Percentiles rank a stretch among this genome's conserved stretches.
phyloP scores from a whole-genome alignment of 2,888 invertebrate genomes.

The Diogma glabrata region DNA sequence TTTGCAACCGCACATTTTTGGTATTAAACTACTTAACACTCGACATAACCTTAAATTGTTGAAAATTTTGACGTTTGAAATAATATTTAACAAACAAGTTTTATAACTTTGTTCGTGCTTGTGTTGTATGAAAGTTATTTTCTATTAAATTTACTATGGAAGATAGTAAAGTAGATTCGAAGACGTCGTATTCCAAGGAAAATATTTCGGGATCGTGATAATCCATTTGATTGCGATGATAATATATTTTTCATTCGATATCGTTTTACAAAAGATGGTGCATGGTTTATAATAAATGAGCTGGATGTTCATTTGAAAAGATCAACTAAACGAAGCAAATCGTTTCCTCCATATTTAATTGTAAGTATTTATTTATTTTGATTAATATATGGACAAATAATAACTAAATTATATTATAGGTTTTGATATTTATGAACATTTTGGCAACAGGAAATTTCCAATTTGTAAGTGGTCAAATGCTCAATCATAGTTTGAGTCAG shows the following conservation, averaged over 20 bases:
- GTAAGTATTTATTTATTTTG: neutral
- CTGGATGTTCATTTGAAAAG: neutral
- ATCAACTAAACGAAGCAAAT: neutral
- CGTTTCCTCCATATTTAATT: neutral
- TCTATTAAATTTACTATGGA: too few species aligned
- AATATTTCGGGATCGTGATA: neutral
- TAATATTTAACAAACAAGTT: too few species aligned
- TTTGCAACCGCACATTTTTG: too few species aligned
- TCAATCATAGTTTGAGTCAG: neutral
- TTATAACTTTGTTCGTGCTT: too few species aligned
- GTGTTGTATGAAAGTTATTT: too few species aligned
- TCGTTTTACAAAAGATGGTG: neutral
- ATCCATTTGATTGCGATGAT: constrained; percentile 5
- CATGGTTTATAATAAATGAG: neutral
- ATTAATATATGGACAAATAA: neutral
- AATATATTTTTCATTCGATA: neutral
- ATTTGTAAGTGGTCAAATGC: neutral
- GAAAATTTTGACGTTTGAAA: too few species aligned
- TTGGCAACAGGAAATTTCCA: neutral
- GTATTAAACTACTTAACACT: too few species aligned
- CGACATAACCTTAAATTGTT: too few species aligned
- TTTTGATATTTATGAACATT: neutral
- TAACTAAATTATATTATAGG: neutral
- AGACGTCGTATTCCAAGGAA: neutral
- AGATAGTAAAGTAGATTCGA: too few species aligned